A percentile compares a stretch with the other conserved stretches of the same genome.
These are phyloP conservation scores for Drosophila lowei DNA, from an alignment of 1,140 invertebrate genomes.

Conservation along the genomic window DNA sequence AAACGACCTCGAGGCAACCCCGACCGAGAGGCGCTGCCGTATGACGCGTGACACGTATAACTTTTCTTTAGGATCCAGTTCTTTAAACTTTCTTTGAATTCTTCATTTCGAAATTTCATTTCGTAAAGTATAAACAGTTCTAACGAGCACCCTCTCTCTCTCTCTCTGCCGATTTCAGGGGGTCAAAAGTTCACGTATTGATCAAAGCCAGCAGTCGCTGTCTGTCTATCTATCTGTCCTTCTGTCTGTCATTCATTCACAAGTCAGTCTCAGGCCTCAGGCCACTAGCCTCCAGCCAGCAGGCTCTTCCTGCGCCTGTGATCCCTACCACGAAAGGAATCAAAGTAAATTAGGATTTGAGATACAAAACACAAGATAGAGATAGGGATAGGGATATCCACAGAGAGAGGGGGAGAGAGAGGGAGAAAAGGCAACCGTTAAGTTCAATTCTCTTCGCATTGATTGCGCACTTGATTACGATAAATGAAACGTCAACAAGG, in stretches of 20 bases:
- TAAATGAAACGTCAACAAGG: slow-evolving; percentile 80
- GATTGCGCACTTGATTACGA: slow-evolving; percentile 81
- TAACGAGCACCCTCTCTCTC: too few relatives aligned
- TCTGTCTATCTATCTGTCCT: slow-evolving; percentile 11
- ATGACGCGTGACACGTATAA: too few relatives aligned
- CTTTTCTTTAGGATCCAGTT: too few relatives aligned
- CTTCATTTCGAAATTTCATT: too few relatives aligned
- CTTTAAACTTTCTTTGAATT: too few relatives aligned
- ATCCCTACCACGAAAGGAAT: slow-evolving; percentile 38
- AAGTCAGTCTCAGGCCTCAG: slow-evolving; percentile 1
- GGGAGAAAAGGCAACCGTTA: slow-evolving; percentile 31
- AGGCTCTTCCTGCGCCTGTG: neutral
- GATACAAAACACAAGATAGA: slow-evolving; percentile 20
- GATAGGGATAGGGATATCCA: neutral
- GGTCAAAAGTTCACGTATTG: slow-evolving; percentile 32
- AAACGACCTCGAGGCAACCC: too few relatives aligned
- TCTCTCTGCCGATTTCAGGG: too few relatives aligned
- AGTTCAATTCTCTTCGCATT: slow-evolving; percentile 79
- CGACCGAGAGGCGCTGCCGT: too few relatives aligned
- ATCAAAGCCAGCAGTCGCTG: slow-evolving; percentile 30
- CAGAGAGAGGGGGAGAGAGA: neutral
- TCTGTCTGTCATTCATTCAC: slow-evolving; percentile 5
- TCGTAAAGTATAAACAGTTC: too few relatives aligned
- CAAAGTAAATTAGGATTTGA: slow-evolving; percentile 73
- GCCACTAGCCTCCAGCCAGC: neutral